Conservation (phyloP, 2,888 invertebrate species). For the Drosophila nigritarsus region DNA sequence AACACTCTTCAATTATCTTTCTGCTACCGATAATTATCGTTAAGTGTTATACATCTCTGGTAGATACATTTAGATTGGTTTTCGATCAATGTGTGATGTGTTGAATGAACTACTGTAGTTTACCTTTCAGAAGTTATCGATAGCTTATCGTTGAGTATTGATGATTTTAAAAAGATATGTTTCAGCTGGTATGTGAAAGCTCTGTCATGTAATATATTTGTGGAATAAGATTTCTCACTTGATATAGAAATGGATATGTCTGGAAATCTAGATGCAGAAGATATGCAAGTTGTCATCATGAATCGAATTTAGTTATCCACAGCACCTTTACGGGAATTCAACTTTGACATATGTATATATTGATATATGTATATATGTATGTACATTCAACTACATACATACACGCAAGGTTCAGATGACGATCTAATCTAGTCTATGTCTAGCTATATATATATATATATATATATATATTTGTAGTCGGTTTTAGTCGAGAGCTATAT, state of each 20-base stretch:
- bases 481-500: not conserved
- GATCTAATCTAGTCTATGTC: constrained; percentile 19
- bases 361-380: constrained; percentile 22
- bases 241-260: constrained; percentile 57
- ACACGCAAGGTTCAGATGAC: constrained; percentile 27
- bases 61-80: not conserved
- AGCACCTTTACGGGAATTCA: constrained; percentile 59
- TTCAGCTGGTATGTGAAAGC: constrained; percentile 8
- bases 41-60: not conserved
- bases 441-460: constrained; percentile 4
- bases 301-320: constrained; percentile 44
- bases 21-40: not conserved
- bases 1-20: not conserved
- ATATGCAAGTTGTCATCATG: constrained; percentile 15
- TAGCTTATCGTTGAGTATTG: constrained; percentile 11
- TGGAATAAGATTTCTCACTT: constrained; percentile 6
- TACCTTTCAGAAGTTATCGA: constrained; percentile 1
- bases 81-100: not conserved
- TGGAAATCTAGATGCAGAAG: constrained; percentile 18
- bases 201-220: constrained; percentile 5
- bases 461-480: constrained; percentile 9
- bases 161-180: constrained; percentile 6
- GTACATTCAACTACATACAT: constrained; percentile 29
- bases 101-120: not conserved
- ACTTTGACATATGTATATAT: constrained; percentile 22